Percentiles rank a stretch among this genome's conserved stretches.
These are phyloP conservation scores for Vannuccia rotundouncinata DNA, from an alignment of 2,888 invertebrate genomes.

Conservation along the genomic window DNA sequence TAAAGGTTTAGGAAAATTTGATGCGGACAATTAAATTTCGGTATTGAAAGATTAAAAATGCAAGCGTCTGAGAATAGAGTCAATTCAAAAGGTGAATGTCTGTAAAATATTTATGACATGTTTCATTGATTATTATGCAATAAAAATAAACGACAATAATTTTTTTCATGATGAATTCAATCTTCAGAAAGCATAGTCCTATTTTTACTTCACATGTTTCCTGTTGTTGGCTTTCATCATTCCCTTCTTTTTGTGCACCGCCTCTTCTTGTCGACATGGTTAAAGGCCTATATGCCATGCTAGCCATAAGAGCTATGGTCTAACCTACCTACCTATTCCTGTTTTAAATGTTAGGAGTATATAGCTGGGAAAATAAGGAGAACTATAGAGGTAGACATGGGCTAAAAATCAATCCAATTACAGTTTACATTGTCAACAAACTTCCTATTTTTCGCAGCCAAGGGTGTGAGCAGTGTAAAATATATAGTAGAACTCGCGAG, in stretches of 20 bases:
- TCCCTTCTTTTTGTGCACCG: background rate
- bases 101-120: too few relatives aligned
- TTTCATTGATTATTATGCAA: background rate
- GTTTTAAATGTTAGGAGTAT: background rate
- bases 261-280: background rate
- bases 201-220: slow-evolving; percentile 15
- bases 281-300: too few relatives aligned
- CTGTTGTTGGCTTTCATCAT: slow-evolving; percentile 8
- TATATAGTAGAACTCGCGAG: too few relatives aligned
- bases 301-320: too few relatives aligned
- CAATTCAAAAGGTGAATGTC: too few relatives aligned
- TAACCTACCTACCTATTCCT: background rate
- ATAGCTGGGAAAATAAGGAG: too few relatives aligned
- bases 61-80: too few relatives aligned
- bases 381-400: too few relatives aligned
- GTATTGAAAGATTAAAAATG: too few relatives aligned
- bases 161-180: background rate
- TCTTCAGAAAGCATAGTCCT: background rate
- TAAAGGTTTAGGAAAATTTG: too few relatives aligned
- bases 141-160: background rate
- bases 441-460: background rate
- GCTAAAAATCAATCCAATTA: slow-evolving; percentile 19
- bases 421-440: slow-evolving; percentile 19
- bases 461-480: background rate
- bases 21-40: too few relatives aligned